A percentile compares a stretch with the other conserved stretches of the same genome.
phyloP scores from a whole-genome alignment of 2,113 vertebrate species.

The Hypanus sabinus region DNA sequence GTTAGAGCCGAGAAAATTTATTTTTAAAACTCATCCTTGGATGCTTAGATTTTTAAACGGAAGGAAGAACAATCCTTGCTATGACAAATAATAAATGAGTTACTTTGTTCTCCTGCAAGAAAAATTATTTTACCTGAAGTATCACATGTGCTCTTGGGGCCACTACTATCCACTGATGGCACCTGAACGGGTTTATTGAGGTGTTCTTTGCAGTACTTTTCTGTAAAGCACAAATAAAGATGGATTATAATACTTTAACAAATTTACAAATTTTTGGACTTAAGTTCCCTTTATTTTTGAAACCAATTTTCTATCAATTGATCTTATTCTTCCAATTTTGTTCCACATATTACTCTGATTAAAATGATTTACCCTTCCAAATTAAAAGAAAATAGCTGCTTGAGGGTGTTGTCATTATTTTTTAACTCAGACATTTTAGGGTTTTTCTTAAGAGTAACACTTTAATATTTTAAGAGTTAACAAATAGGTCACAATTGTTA shows the following conservation, averaged over 20 bases:
- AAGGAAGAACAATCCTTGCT: background rate
- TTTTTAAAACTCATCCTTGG: background rate
- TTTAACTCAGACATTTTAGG: background rate
- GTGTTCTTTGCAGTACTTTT: constrained; percentile 73
- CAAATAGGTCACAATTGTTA: background rate
- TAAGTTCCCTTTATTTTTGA: background rate
- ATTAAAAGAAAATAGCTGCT: background rate
- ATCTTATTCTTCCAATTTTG: background rate
- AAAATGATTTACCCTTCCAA: background rate
- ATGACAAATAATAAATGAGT: background rate
- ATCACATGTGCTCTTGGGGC: constrained; percentile 59
- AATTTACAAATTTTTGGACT: background rate
- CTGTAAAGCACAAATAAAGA: constrained; percentile 47
- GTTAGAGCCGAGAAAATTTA: background rate
- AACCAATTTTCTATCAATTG: background rate
- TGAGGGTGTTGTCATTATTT: background rate
- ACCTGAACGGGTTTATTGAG: constrained; percentile 74
- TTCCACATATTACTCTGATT: background rate
- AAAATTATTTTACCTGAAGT: background rate
- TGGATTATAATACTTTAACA: background rate
- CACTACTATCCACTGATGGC: constrained; percentile 76
- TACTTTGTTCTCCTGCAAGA: background rate
- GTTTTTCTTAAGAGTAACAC: background rate
- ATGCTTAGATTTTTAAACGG: too few relatives aligned
- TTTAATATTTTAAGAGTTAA: background rate